These are phyloP conservation scores for Furcula furcula DNA, from an alignment of 2,888 invertebrate species.

Conservation along the genomic window DNA sequence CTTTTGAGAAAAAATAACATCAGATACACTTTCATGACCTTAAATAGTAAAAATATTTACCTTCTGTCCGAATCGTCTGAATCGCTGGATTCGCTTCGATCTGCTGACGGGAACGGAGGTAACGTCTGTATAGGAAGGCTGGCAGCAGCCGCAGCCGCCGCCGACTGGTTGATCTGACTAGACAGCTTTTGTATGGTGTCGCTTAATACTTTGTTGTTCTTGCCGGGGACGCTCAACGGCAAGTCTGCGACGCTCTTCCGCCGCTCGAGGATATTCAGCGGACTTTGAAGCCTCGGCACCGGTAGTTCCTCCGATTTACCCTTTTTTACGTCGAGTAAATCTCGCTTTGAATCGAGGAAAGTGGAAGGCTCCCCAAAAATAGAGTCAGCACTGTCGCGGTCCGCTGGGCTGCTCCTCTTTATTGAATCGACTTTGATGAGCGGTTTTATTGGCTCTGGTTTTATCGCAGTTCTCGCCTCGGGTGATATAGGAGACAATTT, in stretches of 20 bases:
- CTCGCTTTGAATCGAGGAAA: conserved; percentile 57
- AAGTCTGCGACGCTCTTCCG: conserved; percentile 71
- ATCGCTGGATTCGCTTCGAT: conserved; percentile 71
- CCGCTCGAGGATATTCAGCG: conserved; percentile 61
- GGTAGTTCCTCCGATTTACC: conserved; percentile 56
- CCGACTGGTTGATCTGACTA: conserved; percentile 74
- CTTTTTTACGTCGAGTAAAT: conserved; percentile 58
- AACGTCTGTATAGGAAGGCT: conserved; percentile 38
- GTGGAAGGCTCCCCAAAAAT: conserved; percentile 70
- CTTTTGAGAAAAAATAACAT: too few relatives aligned
- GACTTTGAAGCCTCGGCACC: conserved; percentile 61
- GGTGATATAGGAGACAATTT: conserved; percentile 43
- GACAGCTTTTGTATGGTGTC: conserved; percentile 84
- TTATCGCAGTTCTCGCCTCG: conserved; percentile 37
- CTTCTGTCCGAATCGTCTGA: conserved; percentile 74
- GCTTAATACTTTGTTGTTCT: conserved; percentile 82
- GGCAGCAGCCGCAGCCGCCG: conserved; percentile 53
- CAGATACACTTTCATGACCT: too few relatives aligned
- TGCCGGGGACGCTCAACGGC: conserved; percentile 59
- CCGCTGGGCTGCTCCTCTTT: conserved; percentile 50
- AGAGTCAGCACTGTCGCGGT: conserved; percentile 48
- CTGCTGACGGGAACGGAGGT: conserved; percentile 60
- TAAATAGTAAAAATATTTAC: conserved; percentile 33
- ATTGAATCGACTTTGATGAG: conserved; percentile 44
- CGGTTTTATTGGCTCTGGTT: conserved; percentile 41